These are phyloP conservation scores for Noctilio leporinus DNA, from an alignment of 2,113 vertebrate genomes.

Conservation along the genomic window DNA sequence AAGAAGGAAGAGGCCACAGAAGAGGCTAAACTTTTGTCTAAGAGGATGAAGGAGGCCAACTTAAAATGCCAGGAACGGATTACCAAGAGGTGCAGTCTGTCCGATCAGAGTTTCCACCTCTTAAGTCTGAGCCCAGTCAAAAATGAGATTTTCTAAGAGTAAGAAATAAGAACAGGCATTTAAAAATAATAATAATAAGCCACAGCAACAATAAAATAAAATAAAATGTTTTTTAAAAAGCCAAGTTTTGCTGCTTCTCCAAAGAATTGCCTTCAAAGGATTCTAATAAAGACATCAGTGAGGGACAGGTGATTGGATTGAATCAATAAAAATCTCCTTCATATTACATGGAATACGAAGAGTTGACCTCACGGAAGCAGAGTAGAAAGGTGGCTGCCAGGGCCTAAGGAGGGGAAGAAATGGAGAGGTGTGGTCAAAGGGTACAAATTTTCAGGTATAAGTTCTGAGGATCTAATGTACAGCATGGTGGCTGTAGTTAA, in stretches of 20 bases:
- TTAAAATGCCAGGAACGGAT: background rate
- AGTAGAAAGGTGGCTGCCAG: background rate
- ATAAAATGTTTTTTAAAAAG: background rate
- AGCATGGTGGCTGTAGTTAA: background rate
- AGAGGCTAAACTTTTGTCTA: background rate
- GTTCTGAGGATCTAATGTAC: background rate
- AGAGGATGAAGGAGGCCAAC: background rate
- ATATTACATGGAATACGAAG: background rate
- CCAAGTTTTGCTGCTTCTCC: background rate
- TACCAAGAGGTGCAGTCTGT: background rate
- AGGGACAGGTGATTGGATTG: background rate
- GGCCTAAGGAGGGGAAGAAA: background rate
- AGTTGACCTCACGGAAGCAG: background rate
- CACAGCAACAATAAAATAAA: background rate
- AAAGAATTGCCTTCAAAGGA: background rate
- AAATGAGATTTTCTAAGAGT: background rate
- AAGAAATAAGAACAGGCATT: background rate
- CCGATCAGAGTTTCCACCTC: background rate
- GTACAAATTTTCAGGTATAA: background rate
- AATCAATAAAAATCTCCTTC: background rate
- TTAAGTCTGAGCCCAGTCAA: background rate
- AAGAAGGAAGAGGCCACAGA: background rate
- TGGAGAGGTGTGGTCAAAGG: background rate
- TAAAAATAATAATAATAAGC: too few relatives aligned
- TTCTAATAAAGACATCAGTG: background rate